Percentiles rank a stretch among this genome's conserved stretches.
Evolutionary conservation across 1,140 invertebrate species (phyloP).

Genomic region (Pectinophora gossypiella): DNA sequence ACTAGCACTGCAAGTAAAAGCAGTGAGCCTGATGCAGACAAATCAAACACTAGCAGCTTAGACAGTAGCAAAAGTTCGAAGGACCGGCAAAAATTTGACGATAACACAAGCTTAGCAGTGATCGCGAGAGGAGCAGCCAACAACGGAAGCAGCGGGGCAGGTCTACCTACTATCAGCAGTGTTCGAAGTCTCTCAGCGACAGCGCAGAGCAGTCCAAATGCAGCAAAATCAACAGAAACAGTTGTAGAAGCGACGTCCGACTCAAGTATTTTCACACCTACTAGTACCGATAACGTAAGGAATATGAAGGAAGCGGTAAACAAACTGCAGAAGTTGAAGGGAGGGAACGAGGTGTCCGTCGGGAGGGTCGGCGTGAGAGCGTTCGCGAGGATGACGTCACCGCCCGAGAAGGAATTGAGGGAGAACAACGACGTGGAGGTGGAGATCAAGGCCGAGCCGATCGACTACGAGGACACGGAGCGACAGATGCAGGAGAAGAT

Average conservation of each 20-base stretch:
- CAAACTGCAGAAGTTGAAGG: constrained; percentile 40
- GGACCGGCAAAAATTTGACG: constrained; percentile 34
- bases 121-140: constrained; percentile 30
- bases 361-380: constrained; percentile 55
- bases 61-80: constrained; percentile 11
- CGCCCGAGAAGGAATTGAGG: constrained; percentile 15
- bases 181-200: not conserved
- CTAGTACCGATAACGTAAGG: constrained; percentile 40
- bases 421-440: constrained; percentile 37
- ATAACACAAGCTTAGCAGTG: constrained; percentile 43
- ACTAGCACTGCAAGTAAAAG: constrained; percentile 7
- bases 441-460: constrained; percentile 63
- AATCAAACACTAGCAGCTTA: not conserved
- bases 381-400: constrained; percentile 59
- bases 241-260: constrained; percentile 29
- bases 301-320: constrained; percentile 46
- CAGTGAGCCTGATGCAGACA: constrained; percentile 3
- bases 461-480: constrained; percentile 55
- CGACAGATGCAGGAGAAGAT: constrained; percentile 47
- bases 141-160: constrained; percentile 31
- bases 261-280: constrained; percentile 46
- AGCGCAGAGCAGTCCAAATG: constrained; percentile 14
- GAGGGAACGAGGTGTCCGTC: constrained; percentile 30
- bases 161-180: constrained; percentile 30
- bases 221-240: constrained; percentile 28